Conservation (phyloP, 1,140 invertebrate genomes). For the Ridgeia piscesae region DNA sequence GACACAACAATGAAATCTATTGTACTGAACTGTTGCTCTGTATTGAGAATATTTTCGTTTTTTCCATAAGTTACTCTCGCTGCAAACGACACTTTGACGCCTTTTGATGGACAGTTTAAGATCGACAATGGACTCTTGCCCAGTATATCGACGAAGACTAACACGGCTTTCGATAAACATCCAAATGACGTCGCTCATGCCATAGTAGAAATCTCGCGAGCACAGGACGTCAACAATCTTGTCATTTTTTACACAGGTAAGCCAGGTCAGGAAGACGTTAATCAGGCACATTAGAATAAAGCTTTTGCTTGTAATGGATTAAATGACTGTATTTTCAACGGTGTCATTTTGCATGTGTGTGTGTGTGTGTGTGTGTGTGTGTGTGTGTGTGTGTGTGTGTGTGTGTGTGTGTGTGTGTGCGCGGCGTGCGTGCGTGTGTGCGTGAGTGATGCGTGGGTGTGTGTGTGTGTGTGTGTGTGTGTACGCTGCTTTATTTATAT, state of each 20-base stretch:
- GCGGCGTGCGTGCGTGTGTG: too few species aligned
- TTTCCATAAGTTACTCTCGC: neutral
- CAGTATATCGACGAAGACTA: neutral
- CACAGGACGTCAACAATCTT: neutral
- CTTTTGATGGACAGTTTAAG: neutral
- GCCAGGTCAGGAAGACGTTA: neutral
- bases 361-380: neutral
- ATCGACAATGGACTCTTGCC: neutral
- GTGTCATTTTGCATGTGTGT: too few species aligned
- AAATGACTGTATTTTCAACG: too few species aligned
- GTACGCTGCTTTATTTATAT: too few species aligned
- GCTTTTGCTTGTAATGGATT: too few species aligned
- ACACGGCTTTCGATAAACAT: neutral
- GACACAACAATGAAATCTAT: neutral
- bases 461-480: conserved; percentile 18
- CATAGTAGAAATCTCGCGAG: conserved; percentile 8
- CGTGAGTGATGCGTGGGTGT: too few species aligned
- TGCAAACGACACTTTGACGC: neutral
- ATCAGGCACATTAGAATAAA: too few species aligned
- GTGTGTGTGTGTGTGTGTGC: conserved; percentile 20
- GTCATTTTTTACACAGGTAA: conserved; percentile 3
- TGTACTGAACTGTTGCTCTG: neutral
- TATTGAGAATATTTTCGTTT: neutral
- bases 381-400: neutral
- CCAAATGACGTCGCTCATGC: neutral